A percentile compares a stretch with the other conserved stretches of the same genome.
phyloP scores from a whole-genome alignment of 2,888 invertebrate genomes.

The Loripinus fragilis region DNA sequence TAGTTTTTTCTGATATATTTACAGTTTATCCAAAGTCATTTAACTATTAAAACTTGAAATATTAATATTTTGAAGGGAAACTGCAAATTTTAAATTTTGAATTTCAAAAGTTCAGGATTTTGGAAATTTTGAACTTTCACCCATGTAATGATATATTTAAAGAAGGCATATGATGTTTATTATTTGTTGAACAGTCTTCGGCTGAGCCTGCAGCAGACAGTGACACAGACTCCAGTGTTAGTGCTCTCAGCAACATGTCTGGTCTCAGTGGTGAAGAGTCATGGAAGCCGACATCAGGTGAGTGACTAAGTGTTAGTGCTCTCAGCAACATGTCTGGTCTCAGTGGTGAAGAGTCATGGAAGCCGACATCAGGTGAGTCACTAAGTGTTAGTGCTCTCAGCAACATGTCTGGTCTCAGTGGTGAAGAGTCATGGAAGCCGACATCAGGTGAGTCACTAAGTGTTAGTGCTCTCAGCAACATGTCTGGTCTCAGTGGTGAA shows the following conservation, averaged over 20 bases:
- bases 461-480: slow-evolving; percentile 86
- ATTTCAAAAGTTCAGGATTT: too few relatives aligned
- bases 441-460: slow-evolving; percentile 56
- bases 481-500: slow-evolving; percentile 87
- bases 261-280: slow-evolving; percentile 87
- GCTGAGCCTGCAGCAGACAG: slow-evolving; percentile 14
- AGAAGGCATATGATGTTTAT: too few relatives aligned
- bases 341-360: slow-evolving; percentile 88
- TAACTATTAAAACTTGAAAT: too few relatives aligned
- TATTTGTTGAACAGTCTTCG: too few relatives aligned
- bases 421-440: slow-evolving; percentile 88
- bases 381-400: slow-evolving; percentile 86
- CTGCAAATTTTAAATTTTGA: too few relatives aligned
- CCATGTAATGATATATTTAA: too few relatives aligned
- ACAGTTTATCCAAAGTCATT: too few relatives aligned
- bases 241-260: slow-evolving; percentile 86
- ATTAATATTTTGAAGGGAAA: too few relatives aligned
- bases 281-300: slow-evolving; percentile 86
- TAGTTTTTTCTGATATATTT: too few relatives aligned
- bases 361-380: slow-evolving; percentile 83
- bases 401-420: slow-evolving; percentile 86
- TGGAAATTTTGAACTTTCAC: too few relatives aligned
- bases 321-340: slow-evolving; percentile 86
- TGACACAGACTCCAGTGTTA: slow-evolving; percentile 73
- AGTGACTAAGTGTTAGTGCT: slow-evolving; percentile 84